Evolutionary conservation across 1,140 invertebrate species (phyloP), one percentile per base, ranked within the genome.

Genomic region (Achroia grisella): DNA sequence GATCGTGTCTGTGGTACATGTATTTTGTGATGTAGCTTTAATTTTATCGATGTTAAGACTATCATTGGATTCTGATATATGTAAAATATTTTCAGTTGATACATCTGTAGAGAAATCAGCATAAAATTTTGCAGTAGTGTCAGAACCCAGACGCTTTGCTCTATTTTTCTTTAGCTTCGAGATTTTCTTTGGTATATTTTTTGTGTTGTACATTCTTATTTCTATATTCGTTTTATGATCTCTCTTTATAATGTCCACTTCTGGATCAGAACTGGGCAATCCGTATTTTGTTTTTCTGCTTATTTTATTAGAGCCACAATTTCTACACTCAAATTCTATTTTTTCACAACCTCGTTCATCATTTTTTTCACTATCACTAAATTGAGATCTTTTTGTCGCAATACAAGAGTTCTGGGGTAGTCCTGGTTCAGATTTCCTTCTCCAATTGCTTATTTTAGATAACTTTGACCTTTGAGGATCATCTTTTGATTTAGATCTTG

Each of bases 401-500:
- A 65, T 52, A 10, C 56, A 61, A 15, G 64, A 50, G 42, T 78
- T 82, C 44, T 82, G 75, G 43, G 77, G 78, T 17, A 90, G 81
- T 2, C 90, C 90, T 1, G 92, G 92, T 65, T 93, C 92, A 8
- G 92, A 93, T 75, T 93, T 93, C 51, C 92, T 77, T 61, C 92
- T 75, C 91, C 91, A 92, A 45, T 87, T 90, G 4, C 86, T 80
- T 51, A 89, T 86, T 56, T 90, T 88, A 6, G 88, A 86, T 27
- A 89, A 59, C 36, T 75, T 85, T 4, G 79, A 77, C 61, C 83
- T 67, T 49, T 86, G 82, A 4, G 78, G 80, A 54, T 87, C 86
- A 40, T 87, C 86, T 63, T 80, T 87, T 6, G 86, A 87, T 44
- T 85, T 85, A 0, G 81, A 83, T 41, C 79, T 62, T 13, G 75